Base-by-base conservation (phyloP, 2,797 vertebrate genomes). In the Selene dorsalis region DNA sequence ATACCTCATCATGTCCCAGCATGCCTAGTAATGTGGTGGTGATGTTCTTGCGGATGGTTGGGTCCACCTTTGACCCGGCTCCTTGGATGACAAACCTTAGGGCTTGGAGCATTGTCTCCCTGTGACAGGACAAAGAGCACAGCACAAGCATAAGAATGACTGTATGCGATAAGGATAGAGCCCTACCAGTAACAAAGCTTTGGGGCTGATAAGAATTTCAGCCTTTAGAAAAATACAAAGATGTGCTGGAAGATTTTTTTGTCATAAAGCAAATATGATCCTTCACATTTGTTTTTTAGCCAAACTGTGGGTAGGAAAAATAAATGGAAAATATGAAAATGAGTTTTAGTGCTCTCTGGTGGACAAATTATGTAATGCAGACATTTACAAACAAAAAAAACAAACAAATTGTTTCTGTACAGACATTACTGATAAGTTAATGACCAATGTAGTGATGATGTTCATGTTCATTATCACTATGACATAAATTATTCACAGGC, bases 1-100 rank as follows among this genome's bases (percentile, higher is more conserved):
- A 75, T 96, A 99, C 98, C 98, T 99, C 98, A 17, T 99, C 98
- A 0, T 99, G 98, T 92, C 98, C 98, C 95, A 99, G 93, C 98
- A 99, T 99, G 93, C 96, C 94, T 0, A 99, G 95, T 71, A 99
- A 94, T 70, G 95, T 94, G 0, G 90, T 95, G 90, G 94, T 94
- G 86, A 98, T 96, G 83, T 92, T 99, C 91, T 98, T 99, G 93
- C 96, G 95, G 79, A 99, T 97, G 24, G 91, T 32, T 56, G 95
- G 94, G 80, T 99, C 98, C 53, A 99, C 97, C 92, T 99, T 99
- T 71, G 95, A 95, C 69, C 97, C 98, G 2, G 97, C 98, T 58
- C 98, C 98, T 89, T 96, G 96, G 65, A 98, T 98, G 79, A 99
- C 97, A 65, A 98, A 99, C 75, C 98, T 93, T 80, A 99, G 92